Percentiles rank a stretch among this genome's conserved stretches.
Evolutionary conservation across 2,113 vertebrate genomes (phyloP).

Genomic region (Rana temporaria): DNA sequence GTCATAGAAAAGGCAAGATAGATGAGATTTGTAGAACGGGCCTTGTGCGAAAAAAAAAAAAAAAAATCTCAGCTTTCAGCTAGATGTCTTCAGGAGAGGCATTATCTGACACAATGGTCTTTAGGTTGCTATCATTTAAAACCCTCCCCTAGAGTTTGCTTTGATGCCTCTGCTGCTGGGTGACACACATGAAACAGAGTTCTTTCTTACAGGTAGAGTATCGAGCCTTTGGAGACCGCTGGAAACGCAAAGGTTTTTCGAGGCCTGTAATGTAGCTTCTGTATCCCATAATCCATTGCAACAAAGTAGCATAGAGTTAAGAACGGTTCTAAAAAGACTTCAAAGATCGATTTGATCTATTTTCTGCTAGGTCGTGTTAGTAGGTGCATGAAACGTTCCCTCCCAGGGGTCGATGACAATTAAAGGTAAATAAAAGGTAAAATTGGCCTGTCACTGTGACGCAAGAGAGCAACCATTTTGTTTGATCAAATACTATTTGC

Average conservation of each 20-base stretch:
- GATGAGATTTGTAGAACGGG: conserved; percentile 1
- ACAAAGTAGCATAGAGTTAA: not conserved
- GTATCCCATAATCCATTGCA: not conserved
- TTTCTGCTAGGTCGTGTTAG: not conserved
- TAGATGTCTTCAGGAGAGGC: not conserved
- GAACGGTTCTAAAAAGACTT: not conserved
- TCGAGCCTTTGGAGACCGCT: not conserved
- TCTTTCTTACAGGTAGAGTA: conserved; percentile 22
- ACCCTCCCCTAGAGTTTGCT: conserved; percentile 18
- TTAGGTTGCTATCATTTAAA: conserved; percentile 25
- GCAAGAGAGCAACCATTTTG: no score
- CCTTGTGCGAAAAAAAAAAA: not conserved
- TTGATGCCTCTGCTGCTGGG: not conserved
- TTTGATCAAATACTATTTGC: no score
- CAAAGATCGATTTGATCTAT: not conserved
- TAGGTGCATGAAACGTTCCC: no score
- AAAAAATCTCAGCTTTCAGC: not conserved
- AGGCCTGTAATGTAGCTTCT: not conserved
- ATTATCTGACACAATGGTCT: conserved; percentile 24
- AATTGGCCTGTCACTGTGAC: no score
- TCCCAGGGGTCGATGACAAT: no score
- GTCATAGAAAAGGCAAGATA: conserved; percentile 5
- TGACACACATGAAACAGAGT: conserved; percentile 15
- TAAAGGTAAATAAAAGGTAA: no score
- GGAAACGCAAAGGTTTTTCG: not conserved